These are phyloP conservation scores for Portunus trituberculatus DNA, from an alignment of 1,140 invertebrate genomes.

Conservation along the genomic window DNA sequence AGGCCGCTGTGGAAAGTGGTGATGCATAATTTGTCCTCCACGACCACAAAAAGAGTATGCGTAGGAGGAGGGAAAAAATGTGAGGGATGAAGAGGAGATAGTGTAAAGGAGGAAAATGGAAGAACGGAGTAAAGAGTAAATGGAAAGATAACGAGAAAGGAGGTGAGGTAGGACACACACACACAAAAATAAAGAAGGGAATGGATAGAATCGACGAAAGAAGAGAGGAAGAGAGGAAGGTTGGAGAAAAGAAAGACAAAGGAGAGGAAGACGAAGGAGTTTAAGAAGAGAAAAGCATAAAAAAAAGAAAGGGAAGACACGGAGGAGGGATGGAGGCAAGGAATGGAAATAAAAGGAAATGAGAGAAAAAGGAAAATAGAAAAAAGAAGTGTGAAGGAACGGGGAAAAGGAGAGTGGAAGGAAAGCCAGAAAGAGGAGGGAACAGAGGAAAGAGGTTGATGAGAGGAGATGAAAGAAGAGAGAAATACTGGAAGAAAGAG, in stretches of 20 bases:
- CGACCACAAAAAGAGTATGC: neutral
- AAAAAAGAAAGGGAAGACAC: neutral
- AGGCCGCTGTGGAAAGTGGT: conserved; percentile 29
- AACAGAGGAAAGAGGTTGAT: neutral
- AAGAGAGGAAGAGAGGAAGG: too few species aligned
- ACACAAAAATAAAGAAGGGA: neutral
- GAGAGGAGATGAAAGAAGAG: too few species aligned
- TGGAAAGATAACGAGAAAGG: neutral
- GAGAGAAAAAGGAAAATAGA: neutral
- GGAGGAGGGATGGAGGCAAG: too few species aligned
- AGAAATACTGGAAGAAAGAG: too few species aligned
- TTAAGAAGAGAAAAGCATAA: neutral
- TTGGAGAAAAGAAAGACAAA: neutral
- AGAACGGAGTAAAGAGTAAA: conserved; percentile 22
- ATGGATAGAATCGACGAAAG: neutral
- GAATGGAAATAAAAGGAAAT: neutral
- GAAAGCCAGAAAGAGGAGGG: neutral
- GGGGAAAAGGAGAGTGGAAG: neutral
- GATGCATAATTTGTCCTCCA: conserved; percentile 28
- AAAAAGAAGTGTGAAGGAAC: neutral
- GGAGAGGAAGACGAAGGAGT: neutral
- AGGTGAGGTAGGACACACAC: neutral
- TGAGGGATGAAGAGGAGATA: neutral
- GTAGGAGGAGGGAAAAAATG: neutral
- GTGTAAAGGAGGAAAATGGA: neutral